phyloP scores from a whole-genome alignment of 2,113 vertebrate genomes.

The Myiagra hebetior region DNA sequence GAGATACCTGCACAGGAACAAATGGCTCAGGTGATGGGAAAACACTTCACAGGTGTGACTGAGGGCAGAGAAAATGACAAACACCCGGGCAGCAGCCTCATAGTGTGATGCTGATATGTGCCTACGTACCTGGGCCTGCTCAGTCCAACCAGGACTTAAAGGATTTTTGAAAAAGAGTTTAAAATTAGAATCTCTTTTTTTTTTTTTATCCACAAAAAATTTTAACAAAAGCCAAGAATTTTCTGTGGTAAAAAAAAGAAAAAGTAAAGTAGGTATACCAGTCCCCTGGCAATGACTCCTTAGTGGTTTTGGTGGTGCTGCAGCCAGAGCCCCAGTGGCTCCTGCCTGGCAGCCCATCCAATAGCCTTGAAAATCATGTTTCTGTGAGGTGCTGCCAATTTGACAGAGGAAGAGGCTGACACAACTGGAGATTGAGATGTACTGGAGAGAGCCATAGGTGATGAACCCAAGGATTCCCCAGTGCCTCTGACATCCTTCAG shows the following conservation, averaged over 20 bases:
- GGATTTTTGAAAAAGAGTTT: not conserved
- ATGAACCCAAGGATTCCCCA: not conserved
- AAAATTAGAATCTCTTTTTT: not conserved
- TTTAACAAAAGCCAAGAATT: not conserved
- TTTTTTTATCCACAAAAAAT: not conserved
- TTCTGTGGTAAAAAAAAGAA: not conserved
- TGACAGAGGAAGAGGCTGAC: not conserved
- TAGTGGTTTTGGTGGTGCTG: not conserved
- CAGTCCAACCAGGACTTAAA: not conserved
- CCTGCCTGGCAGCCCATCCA: not conserved
- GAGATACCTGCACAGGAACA: not conserved
- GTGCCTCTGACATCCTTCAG: not conserved
- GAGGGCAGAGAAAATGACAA: not conserved
- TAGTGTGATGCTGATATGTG: rapidly evolving
- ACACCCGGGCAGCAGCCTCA: not conserved
- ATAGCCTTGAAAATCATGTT: not conserved
- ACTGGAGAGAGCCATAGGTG: not conserved
- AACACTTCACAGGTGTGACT: not conserved
- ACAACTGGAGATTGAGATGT: not conserved
- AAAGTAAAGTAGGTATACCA: not conserved
- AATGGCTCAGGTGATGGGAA: not conserved
- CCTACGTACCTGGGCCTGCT: not conserved
- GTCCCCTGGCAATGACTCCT: not conserved
- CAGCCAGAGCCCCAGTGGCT: not conserved
- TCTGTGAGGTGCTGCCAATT: not conserved